A percentile compares a stretch with the other conserved stretches of the same genome.
Evolutionary conservation across 2,888 invertebrate species (phyloP).

Genomic region (Meteorus cinctellus): DNA sequence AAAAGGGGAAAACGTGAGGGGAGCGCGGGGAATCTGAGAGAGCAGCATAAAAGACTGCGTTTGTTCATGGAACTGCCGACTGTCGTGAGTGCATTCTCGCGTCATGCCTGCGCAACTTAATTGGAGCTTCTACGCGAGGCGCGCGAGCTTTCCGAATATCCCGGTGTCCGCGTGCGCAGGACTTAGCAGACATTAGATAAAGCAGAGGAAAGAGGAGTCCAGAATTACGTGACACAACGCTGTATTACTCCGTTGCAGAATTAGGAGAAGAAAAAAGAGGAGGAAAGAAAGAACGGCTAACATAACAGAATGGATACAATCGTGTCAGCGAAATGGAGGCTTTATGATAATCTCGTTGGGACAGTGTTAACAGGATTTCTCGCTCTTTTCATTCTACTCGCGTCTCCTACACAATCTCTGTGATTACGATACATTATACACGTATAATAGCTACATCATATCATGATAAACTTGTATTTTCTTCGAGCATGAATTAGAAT

Average conservation of each 20-base stretch:
- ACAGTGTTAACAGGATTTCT: slow-evolving; percentile 38
- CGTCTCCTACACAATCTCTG: slow-evolving; percentile 7
- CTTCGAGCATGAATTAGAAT: not conserved
- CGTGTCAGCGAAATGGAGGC: slow-evolving; percentile 45
- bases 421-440: slow-evolving; percentile 6
- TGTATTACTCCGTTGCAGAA: slow-evolving; percentile 8
- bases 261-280: slow-evolving; percentile 33
- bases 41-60: slow-evolving; percentile 17
- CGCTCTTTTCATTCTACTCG: slow-evolving; percentile 30
- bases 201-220: not conserved
- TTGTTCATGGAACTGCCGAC: slow-evolving; percentile 34
- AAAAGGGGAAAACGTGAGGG: slow-evolving; percentile 1
- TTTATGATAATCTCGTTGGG: slow-evolving; percentile 44
- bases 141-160: slow-evolving; percentile 24
- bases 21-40: not conserved
- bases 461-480: slow-evolving; percentile 6
- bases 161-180: not conserved
- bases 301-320: slow-evolving; percentile 40
- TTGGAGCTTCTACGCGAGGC: slow-evolving; percentile 47
- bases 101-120: slow-evolving; percentile 52
- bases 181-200: not conserved
- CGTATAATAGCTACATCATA: not conserved
- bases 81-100: slow-evolving; percentile 52
- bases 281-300: slow-evolving; percentile 33
- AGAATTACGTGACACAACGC: slow-evolving; percentile 25